Evolutionary conservation across 2,797 vertebrate genomes (phyloP), one percentile per base, ranked within the genome.

Genomic region (Sarcophilus harrisii): DNA sequence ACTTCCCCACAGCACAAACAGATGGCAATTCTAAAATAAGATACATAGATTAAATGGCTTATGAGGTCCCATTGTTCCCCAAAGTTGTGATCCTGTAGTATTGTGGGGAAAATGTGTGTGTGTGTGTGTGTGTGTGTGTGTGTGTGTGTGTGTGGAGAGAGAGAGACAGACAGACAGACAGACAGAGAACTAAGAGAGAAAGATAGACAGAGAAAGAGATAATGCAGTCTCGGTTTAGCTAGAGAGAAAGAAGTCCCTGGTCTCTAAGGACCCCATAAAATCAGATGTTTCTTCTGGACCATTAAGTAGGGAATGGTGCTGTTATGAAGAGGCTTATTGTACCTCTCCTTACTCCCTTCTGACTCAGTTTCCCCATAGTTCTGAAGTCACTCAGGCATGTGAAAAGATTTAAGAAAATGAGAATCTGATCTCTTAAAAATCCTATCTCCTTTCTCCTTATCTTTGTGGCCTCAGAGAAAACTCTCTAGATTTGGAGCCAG

Each of bases 211-310:
- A 55, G 1, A 55, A 9, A 55, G 54, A 55, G 54, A 55, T 55
- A 55, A 11, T 55, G 54, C 54, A 55, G 54, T 55, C 54, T 55
- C 54, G 0, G 54, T 55, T 55, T 55, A 55, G 10, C 54, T 1
- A 55, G 54, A 55, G 54, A 55, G 54, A 55, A 55, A 55, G 54
- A 73, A 32, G 90, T 54, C n/a, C 49, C 92, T 73, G 45, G 87
- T n/a, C 58, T 97, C 81, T 38, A 89, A 87, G 92, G 54, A 66
- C 73, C 90, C 81, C 58, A 9, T 27, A 30, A 30, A 90, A 55
- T 10, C 87, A 62, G 38, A 29, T 18, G n/a, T 66, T 16, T 0
- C 5, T 24, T 8, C 54, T 92, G 58, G 45, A 57, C 45, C 49
- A 11, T 55, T 28, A 32, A 54, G 24, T 58, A 4, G 59, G n/a